These are phyloP conservation scores for Lamellibrachia luymesi DNA, from an alignment of 1,140 invertebrate species.

Conservation along the genomic window DNA sequence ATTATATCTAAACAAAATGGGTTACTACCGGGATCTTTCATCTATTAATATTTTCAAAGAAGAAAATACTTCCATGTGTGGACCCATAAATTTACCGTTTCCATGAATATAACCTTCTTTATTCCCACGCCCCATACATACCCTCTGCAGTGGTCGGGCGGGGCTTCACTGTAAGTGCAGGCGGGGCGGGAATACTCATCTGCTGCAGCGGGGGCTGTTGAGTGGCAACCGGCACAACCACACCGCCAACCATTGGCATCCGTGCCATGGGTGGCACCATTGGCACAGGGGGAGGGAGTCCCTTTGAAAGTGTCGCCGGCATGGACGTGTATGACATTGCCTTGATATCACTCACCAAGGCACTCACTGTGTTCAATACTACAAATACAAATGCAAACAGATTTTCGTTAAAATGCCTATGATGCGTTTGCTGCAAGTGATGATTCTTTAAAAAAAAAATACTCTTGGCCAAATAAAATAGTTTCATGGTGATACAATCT, in stretches of 20 bases:
- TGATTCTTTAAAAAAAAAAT: too few species aligned
- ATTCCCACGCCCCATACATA: background rate
- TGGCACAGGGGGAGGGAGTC: background rate
- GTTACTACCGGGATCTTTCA: too few species aligned
- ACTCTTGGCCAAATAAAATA: too few species aligned
- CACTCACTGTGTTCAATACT: background rate
- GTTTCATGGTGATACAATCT: too few species aligned
- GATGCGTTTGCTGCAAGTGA: too few species aligned
- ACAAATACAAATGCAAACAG: background rate
- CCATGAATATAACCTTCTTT: background rate
- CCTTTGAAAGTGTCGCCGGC: constrained; percentile 25
- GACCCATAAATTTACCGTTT: background rate
- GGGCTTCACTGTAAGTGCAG: background rate
- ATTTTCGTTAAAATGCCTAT: too few species aligned
- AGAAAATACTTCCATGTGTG: too few species aligned
- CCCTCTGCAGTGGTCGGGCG: background rate
- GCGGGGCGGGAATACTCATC: background rate
- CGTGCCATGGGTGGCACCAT: background rate
- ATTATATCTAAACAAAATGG: too few species aligned
- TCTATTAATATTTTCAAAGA: too few species aligned
- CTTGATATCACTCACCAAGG: constrained; percentile 26
- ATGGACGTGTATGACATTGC: constrained; percentile 27
- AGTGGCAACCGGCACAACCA: background rate
- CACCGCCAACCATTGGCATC: background rate
- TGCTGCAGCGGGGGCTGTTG: background rate